These are phyloP conservation scores for Ecdyonurus torrentis DNA, from an alignment of 2,888 invertebrate species.

Conservation along the genomic window DNA sequence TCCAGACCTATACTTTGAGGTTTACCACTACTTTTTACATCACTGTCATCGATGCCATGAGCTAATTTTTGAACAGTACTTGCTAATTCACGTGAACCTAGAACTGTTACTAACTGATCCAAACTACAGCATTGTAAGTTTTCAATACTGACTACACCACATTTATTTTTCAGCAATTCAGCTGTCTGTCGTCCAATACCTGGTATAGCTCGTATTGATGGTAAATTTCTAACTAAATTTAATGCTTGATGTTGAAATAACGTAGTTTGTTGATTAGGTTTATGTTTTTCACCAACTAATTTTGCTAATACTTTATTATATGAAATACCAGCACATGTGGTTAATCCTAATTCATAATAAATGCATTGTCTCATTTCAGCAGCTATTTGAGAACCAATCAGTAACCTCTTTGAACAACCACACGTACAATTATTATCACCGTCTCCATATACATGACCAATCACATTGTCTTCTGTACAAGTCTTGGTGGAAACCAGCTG, in stretches of 20 bases:
- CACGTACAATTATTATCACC: slow-evolving; percentile 44
- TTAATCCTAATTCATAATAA: slow-evolving; percentile 48
- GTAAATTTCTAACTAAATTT: slow-evolving; percentile 45
- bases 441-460: slow-evolving; percentile 11
- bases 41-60: slow-evolving; percentile 54
- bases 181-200: slow-evolving; percentile 59
- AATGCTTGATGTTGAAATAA: slow-evolving; percentile 51
- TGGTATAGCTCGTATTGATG: slow-evolving; percentile 44
- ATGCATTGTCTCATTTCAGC: slow-evolving; percentile 56
- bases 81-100: slow-evolving; percentile 37
- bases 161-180: slow-evolving; percentile 39
- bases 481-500: slow-evolving; percentile 30
- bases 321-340: slow-evolving; percentile 66
- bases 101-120: slow-evolving; percentile 30
- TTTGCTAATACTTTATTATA: slow-evolving; percentile 75
- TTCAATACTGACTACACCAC: slow-evolving; percentile 45
- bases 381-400: slow-evolving; percentile 55
- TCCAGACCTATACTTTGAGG: slow-evolving; percentile 67
- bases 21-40: slow-evolving; percentile 55
- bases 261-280: slow-evolving; percentile 69
- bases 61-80: slow-evolving; percentile 49
- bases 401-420: slow-evolving; percentile 53
- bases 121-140: slow-evolving; percentile 32
- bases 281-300: slow-evolving; percentile 49
- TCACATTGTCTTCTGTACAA: slow-evolving; percentile 15